Conservation (phyloP, 2,797 vertebrate species). For the Pogonophryne albipinna region DNA sequence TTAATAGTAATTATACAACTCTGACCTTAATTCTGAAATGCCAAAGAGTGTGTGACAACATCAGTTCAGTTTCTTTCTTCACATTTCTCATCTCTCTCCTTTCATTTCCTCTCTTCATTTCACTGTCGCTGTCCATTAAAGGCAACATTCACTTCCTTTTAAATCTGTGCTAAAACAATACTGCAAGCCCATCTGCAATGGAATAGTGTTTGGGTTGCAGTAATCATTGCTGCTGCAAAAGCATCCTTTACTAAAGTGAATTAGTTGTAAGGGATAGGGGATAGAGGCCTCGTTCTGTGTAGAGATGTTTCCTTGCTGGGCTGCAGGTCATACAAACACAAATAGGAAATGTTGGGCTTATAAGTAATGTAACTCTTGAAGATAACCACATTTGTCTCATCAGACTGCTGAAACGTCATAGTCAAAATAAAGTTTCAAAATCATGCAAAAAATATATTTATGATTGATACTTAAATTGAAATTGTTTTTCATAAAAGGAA, state of each 20-base stretch:
- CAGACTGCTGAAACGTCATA: no score
- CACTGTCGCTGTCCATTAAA: conserved; percentile 1
- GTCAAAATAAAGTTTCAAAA: no score
- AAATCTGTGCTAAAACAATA: background rate
- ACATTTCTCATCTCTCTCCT: background rate
- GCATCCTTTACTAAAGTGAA: background rate
- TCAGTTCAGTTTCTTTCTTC: conserved; percentile 3
- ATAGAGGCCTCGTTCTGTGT: background rate
- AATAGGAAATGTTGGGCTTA: no score
- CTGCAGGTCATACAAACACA: no score
- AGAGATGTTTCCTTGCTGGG: background rate
- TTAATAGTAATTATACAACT: background rate
- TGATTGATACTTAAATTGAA: no score
- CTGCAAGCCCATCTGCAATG: background rate
- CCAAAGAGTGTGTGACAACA: background rate
- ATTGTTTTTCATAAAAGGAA: no score
- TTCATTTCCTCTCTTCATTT: background rate
- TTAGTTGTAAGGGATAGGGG: background rate
- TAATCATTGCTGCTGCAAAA: background rate
- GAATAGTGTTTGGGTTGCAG: background rate
- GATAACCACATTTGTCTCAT: no score
- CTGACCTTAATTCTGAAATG: conserved; percentile 8
- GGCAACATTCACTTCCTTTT: background rate
- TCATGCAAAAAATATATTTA: no score
- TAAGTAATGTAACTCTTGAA: no score